Percentiles rank a stretch among this genome's conserved stretches.
Evolutionary conservation across 2,113 vertebrate genomes (phyloP).

Genomic region (Hemibagrus wyckioides): DNA sequence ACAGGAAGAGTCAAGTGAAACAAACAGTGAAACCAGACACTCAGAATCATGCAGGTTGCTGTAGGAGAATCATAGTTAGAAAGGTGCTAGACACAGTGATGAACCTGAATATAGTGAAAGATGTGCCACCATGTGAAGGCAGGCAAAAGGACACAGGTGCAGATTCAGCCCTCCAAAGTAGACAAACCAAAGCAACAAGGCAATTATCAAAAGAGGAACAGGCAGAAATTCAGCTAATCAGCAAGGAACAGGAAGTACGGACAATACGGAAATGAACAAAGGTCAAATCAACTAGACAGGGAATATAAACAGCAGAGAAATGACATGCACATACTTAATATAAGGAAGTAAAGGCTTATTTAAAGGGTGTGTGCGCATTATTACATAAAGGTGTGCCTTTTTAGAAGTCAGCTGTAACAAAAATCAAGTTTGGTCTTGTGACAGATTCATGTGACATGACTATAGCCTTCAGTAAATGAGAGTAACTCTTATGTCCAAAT

Average conservation of each 20-base stretch:
- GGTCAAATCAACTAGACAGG: neutral
- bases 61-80: no score
- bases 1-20: neutral
- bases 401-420: neutral
- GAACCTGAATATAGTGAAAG: neutral
- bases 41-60: no score
- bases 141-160: no score
- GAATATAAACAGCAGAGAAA: neutral
- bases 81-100: neutral
- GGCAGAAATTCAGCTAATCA: no score
- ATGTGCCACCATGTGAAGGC: neutral
- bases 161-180: no score
- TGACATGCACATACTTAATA: neutral
- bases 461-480: neutral
- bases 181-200: no score
- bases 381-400: neutral
- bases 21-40: no score
- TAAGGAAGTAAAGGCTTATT: neutral
- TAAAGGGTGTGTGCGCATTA: neutral
- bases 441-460: neutral
- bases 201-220: no score
- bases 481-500: neutral
- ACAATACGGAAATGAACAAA: neutral
- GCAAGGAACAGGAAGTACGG: no score
- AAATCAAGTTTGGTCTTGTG: neutral